Base-by-base conservation (phyloP, 2,113 vertebrate species). In the Ictalurus punctatus region DNA sequence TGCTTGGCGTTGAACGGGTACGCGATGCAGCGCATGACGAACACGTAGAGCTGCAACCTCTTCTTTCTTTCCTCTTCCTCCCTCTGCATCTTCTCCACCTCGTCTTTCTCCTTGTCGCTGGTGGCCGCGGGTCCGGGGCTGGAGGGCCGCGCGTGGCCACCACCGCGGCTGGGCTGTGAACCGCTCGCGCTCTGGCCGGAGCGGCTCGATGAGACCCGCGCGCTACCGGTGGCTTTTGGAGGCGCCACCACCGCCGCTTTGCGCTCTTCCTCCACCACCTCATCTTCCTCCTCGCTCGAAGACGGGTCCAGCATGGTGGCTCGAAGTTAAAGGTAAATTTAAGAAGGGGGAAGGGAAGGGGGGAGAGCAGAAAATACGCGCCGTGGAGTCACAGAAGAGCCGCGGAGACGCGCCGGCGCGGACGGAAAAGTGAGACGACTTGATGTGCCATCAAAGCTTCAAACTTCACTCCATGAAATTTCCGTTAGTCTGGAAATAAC, bases 1-100 rank as follows among this genome's bases (percentile, higher is more conserved):
- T 99, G 98, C 94, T 98, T 99, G 88, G 98, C 98, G 86, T 99
- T 99, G 92, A 99, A 99, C n/a, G 98, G 98, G 93, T 99, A 97
- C 27, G 98, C 98, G 93, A 99, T 98, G 95, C 98, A 99, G 92
- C 98, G 96, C 97, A 98, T 98, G 90, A 99, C 98, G 94, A 99
- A 99, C 92, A 99, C 98, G 58, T 99, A 99, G 40, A 99, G 96
- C 96, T 99, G 98, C 93, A 99, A 97, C 92, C 96, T 95, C 95
- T 96, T 98, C 92, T 98, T 99, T 93, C 97, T 96, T 94, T 98
- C 98, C 88, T 98, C 98, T 85, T 99, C 98, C 90, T 99, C 97
- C 90, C 96, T 96, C 93, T 98, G 98, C 96, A 99, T 95, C 94
- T 97, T 96, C 95, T 99, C 97, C 92, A 98, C 93, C 93, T 99